These are phyloP conservation scores for Zaprionus bogoriensis DNA, from an alignment of 2,888 invertebrate genomes.

Conservation along the genomic window DNA sequence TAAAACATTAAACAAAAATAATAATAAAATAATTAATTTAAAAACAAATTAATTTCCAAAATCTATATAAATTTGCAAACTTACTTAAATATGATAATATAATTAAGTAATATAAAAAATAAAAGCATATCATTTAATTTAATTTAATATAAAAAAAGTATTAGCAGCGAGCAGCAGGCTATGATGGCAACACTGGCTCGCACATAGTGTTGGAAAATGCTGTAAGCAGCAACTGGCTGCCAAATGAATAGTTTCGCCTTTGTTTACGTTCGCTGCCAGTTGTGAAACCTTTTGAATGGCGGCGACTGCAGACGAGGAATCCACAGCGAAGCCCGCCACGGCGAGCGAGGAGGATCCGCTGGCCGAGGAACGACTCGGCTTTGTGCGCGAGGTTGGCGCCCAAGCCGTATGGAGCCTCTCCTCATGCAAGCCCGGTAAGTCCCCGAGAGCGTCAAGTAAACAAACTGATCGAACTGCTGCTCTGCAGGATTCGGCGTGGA, in stretches of 20 bases:
- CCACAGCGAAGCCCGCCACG: conserved; percentile 37
- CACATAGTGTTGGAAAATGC: not conserved
- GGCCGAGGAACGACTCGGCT: conserved; percentile 82
- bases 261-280: conserved; percentile 13
- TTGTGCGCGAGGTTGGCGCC: conserved; percentile 92
- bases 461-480: not conserved
- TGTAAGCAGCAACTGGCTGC: not conserved
- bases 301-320: conserved; percentile 65
- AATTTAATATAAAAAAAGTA: too few species aligned
- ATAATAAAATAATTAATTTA: too few species aligned
- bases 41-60: too few species aligned
- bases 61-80: too few species aligned
- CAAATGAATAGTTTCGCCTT: not conserved
- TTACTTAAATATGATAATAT: too few species aligned
- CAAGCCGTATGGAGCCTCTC: conserved; percentile 99
- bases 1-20: too few species aligned
- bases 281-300: conserved; percentile 44
- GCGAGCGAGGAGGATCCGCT: conserved; percentile 80
- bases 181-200: too few species aligned
- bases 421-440: conserved; percentile 97
- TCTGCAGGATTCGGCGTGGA: conserved; percentile 96
- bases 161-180: too few species aligned
- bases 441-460: not conserved
- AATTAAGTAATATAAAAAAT: too few species aligned
- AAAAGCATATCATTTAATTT: too few species aligned